These are phyloP conservation scores for Myzus persicae DNA, from an alignment of 1,140 invertebrate species.

Conservation along the genomic window DNA sequence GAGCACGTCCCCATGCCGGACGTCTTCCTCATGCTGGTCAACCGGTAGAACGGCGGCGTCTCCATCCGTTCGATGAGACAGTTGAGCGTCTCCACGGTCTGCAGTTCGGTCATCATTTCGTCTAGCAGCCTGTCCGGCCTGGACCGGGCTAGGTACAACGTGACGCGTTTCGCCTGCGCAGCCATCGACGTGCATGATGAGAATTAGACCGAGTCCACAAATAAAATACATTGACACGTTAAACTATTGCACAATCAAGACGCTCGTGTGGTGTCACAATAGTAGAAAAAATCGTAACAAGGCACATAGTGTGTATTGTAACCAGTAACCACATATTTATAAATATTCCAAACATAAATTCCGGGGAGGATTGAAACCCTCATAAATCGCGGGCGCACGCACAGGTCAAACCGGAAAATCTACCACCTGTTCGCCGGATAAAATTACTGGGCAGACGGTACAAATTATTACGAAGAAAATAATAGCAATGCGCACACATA, in stretches of 20 bases:
- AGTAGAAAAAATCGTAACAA: no score
- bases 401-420: background rate
- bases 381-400: background rate
- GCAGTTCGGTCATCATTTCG: conserved; percentile 95
- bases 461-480: background rate
- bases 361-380: background rate
- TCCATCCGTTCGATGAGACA: conserved; percentile 95
- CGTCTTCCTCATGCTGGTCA: conserved; percentile 90
- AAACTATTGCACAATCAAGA: background rate
- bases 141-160: conserved; percentile 88
- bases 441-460: background rate
- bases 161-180: conserved; percentile 90
- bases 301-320: background rate
- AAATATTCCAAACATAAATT: no score
- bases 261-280: no score
- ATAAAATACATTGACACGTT: background rate
- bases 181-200: background rate
- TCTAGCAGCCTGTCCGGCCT: conserved; percentile 91
- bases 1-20: conserved; percentile 77
- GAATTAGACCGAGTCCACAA: background rate
- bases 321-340: no score
- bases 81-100: conserved; percentile 94
- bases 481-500: background rate
- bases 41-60: conserved; percentile 95
- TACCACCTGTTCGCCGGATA: background rate